Percentiles rank a stretch among this genome's conserved stretches.
Conservation (phyloP, 2,113 vertebrate genomes). For the Bambusicola thoracicus region DNA sequence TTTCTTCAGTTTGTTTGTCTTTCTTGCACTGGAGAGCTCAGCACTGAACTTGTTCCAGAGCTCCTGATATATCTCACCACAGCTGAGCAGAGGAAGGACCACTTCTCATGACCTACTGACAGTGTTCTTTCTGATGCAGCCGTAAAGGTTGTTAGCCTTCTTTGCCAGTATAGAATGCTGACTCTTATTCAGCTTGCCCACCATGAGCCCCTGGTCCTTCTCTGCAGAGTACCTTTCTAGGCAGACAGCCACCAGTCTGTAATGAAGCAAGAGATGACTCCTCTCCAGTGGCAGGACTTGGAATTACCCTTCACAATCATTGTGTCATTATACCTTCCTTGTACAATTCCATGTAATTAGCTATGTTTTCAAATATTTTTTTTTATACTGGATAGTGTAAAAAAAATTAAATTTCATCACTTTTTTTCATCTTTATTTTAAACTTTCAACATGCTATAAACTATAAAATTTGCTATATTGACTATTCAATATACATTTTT, state of each 20-base stretch:
- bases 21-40: not conserved
- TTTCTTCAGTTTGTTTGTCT: not conserved
- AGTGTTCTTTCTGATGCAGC: not conserved
- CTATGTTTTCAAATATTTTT: not conserved
- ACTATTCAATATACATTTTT: not conserved
- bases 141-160: not conserved
- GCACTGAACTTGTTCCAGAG: not conserved
- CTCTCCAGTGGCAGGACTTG: not conserved
- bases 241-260: not conserved
- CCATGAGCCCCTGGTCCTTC: accelerated
- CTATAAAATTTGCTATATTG: not conserved
- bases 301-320: not conserved
- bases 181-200: not conserved
- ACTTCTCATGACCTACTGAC: accelerated
- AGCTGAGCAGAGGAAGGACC: not conserved
- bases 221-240: not conserved
- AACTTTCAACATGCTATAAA: not conserved
- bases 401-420: not conserved
- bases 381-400: not conserved
- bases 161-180: not conserved
- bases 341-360: not conserved
- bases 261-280: not conserved
- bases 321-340: not conserved
- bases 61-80: not conserved
- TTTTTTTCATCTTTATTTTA: not conserved